Evolutionary conservation across 2,888 invertebrate genomes (phyloP).

Genomic region (Eumerus sabulonum): DNA sequence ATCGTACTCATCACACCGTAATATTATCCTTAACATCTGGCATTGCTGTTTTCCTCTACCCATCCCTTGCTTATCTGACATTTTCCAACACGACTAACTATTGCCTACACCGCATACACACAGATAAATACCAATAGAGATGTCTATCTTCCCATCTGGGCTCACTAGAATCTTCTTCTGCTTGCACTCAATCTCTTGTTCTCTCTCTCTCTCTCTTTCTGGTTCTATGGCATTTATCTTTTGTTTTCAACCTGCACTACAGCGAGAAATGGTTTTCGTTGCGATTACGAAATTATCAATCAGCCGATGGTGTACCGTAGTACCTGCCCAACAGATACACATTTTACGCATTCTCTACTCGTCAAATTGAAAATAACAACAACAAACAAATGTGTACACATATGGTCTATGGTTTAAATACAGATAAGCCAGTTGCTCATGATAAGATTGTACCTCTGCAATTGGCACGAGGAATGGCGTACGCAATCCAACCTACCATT

Average conservation of each 20-base stretch:
- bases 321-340: neutral
- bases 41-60: constrained; percentile 17
- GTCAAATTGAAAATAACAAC: no score
- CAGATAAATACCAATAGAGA: neutral
- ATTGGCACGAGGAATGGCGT: no score
- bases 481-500: neutral
- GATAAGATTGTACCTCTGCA: no score
- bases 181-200: neutral
- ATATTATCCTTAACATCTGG: constrained; percentile 13
- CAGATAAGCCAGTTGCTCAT: no score
- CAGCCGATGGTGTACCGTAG: neutral
- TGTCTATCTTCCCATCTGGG: neutral
- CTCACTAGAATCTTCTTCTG: neutral
- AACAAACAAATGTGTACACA: no score
- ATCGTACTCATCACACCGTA: neutral
- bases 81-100: constrained; percentile 24
- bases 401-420: no score
- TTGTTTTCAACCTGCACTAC: no score
- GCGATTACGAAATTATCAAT: constrained; percentile 15
- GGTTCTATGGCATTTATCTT: no score
- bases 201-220: no score
- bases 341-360: no score
- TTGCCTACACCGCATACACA: neutral
- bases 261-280: neutral
- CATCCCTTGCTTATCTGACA: constrained; percentile 14